Conservation (phyloP, 92 coral and sea anemone species). For the Plumapathes pennacea region DNA sequence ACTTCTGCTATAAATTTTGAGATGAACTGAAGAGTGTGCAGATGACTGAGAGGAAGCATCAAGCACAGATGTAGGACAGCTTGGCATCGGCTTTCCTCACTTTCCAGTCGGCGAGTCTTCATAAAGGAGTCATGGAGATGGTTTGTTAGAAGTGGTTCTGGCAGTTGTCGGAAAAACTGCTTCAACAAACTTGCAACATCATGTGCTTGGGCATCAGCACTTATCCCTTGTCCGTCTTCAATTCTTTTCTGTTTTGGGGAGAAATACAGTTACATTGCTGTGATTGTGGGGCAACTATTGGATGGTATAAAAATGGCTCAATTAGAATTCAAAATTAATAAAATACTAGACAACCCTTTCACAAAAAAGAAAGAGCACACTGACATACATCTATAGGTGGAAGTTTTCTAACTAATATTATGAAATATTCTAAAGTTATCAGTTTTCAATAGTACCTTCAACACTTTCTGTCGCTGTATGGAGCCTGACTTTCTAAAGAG, state of each 20-base stretch:
- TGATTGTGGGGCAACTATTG: not conserved
- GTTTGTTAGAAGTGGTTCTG: conserved; percentile 89
- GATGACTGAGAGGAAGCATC: conserved; percentile 77
- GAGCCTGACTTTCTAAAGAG: conserved; percentile 97
- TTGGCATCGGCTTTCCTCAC: conserved; percentile 62
- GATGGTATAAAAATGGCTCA: too few relatives aligned
- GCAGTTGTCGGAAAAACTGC: conserved; percentile 93
- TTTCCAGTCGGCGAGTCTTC: conserved; percentile 71
- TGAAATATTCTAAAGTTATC: not conserved
- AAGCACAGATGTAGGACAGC: conserved; percentile 75
- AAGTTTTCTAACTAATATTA: not conserved
- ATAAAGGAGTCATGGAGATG: conserved; percentile 81
- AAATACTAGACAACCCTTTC: not conserved
- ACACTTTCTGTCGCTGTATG: conserved; percentile 84
- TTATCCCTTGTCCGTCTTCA: conserved; percentile 74
- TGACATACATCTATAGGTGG: not conserved
- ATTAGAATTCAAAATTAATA: conserved; percentile 1
- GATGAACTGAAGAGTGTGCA: conserved; percentile 77
- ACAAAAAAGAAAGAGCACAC: too few relatives aligned
- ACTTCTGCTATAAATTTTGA: conserved; percentile 85
- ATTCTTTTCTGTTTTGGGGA: conserved; percentile 64
- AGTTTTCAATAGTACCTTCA: conserved; percentile 52
- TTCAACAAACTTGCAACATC: conserved; percentile 95
- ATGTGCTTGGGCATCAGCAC: conserved; percentile 77
- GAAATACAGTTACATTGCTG: not conserved